A percentile compares a stretch with the other conserved stretches of the same genome.
These are phyloP conservation scores for Hylaea fasciaria DNA, from an alignment of 2,888 invertebrate species.

Conservation along the genomic window DNA sequence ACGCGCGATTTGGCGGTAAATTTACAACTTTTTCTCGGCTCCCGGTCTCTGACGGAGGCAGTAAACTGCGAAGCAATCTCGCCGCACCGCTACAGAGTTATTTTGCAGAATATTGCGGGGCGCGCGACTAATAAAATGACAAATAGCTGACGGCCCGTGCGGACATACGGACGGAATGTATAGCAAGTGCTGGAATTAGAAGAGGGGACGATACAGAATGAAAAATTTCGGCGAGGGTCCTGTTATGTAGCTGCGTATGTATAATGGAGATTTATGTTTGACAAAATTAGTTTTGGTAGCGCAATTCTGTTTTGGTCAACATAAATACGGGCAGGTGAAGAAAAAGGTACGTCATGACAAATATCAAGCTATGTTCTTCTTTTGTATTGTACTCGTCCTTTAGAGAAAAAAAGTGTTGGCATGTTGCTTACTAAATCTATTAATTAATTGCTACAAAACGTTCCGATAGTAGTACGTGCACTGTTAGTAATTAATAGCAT, in stretches of 20 bases:
- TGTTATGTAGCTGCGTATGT: conserved; percentile 28
- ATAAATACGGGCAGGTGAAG: conserved; percentile 25
- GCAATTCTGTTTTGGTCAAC: conserved; percentile 24
- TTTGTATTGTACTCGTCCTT: not conserved
- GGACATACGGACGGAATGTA: conserved; percentile 57
- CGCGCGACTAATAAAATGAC: conserved; percentile 81
- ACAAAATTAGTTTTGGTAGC: conserved; percentile 32
- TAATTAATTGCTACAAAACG: not conserved
- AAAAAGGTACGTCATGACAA: not conserved
- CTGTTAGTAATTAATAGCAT: conserved; percentile 8
- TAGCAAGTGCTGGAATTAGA: conserved; percentile 49
- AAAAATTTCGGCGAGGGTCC: conserved; percentile 37
- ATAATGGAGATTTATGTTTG: conserved; percentile 33
- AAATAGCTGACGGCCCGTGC: conserved; percentile 70
- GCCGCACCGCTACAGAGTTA: conserved; percentile 70
- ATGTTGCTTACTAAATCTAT: too few species aligned
- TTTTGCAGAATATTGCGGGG: conserved; percentile 78
- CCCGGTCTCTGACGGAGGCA: conserved; percentile 67
- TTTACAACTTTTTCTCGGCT: conserved; percentile 81
- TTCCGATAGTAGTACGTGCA: not conserved
- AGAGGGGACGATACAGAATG: conserved; percentile 40
- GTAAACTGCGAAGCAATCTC: conserved; percentile 81
- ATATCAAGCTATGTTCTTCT: not conserved
- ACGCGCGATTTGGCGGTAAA: conserved; percentile 78
- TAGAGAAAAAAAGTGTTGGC: too few species aligned